phyloP scores from a whole-genome alignment of 2,113 vertebrate species.

The Dipodomys ordii region DNA sequence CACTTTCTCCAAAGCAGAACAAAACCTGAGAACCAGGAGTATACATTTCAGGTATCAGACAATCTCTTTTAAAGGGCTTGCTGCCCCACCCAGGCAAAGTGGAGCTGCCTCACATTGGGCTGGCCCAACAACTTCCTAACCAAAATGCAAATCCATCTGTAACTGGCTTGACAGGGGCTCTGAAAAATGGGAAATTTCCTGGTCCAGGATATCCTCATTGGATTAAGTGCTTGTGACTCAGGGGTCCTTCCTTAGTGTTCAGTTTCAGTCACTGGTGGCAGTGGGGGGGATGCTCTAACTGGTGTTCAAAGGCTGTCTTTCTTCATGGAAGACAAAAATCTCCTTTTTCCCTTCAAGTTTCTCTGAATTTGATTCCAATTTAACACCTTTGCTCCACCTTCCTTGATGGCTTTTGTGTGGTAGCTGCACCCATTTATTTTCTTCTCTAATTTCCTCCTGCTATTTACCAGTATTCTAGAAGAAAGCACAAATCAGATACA shows the following conservation, averaged over 20 bases:
- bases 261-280: not conserved
- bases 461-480: not conserved
- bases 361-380: too few species aligned
- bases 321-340: not conserved
- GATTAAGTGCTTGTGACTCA: not conserved
- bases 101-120: not conserved
- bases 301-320: not conserved
- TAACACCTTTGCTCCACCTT: not conserved
- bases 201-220: not conserved
- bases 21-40: not conserved
- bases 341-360: accelerated
- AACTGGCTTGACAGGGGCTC: not conserved
- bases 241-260: not conserved
- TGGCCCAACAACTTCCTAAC: not conserved
- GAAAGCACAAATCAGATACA: not conserved
- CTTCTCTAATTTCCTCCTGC: not conserved
- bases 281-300: not conserved
- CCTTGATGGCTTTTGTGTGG: not conserved
- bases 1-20: not conserved
- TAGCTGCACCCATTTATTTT: not conserved
- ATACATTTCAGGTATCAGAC: accelerated
- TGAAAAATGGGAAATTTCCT: not conserved
- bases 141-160: slow-evolving; percentile 44
- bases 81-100: not conserved
- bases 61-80: slow-evolving; percentile 26